Conservation (phyloP, 2,888 invertebrate species). For the Philereme transversata region DNA sequence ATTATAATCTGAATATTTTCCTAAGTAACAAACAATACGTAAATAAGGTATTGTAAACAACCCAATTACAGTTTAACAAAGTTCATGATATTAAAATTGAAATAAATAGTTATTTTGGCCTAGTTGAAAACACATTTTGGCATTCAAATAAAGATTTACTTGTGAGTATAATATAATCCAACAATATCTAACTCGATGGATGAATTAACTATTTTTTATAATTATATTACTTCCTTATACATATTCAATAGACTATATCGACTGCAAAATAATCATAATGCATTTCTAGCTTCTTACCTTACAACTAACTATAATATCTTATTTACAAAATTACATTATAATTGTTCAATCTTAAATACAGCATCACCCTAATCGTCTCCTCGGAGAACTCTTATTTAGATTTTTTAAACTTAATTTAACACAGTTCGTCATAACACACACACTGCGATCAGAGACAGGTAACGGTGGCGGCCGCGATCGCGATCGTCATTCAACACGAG, state of each 20-base stretch:
- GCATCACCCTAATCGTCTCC: conserved; percentile 51
- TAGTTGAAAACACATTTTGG: conserved; percentile 66
- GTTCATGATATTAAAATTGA: conserved; percentile 41
- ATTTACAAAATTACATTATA: conserved; percentile 74
- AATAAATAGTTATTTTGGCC: conserved; percentile 67
- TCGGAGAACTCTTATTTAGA: conserved; percentile 26
- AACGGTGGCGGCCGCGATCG: conserved; percentile 34
- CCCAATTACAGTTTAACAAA: conserved; percentile 39
- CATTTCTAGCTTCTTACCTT: conserved; percentile 77
- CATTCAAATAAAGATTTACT: conserved; percentile 66
- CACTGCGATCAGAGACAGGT: conserved; percentile 18
- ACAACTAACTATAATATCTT: conserved; percentile 75
- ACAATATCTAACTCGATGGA: conserved; percentile 63
- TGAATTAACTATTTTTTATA: conserved; percentile 59
- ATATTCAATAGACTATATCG: conserved; percentile 67
- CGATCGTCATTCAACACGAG: conserved; percentile 73
- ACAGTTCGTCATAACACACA: conserved; percentile 30
- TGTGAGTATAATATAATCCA: conserved; percentile 71
- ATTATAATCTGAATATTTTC: conserved; percentile 20
- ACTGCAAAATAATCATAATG: conserved; percentile 77
- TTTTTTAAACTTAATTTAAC: conserved; percentile 37
- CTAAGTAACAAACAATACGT: conserved; percentile 26
- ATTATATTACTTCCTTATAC: conserved; percentile 61
- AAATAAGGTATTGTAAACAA: conserved; percentile 30
- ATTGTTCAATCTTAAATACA: conserved; percentile 72